Conservation (phyloP, 2,797 vertebrate species). For the Brotogeris chrysoptera region DNA sequence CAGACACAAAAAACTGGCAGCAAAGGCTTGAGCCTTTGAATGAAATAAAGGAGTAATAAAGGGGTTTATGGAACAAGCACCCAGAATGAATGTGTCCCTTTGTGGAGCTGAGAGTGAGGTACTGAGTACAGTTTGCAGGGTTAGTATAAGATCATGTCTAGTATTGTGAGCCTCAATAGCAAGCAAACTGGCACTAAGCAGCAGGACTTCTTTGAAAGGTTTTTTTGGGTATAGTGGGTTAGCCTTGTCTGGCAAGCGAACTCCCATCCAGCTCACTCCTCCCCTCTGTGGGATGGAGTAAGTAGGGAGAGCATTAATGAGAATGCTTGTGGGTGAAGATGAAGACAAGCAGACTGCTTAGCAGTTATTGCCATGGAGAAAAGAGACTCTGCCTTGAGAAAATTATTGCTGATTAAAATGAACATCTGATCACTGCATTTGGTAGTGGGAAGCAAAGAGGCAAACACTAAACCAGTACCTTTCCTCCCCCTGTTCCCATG, state of each 20-base stretch:
- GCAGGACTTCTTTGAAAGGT: not conserved
- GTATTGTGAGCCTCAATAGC: not conserved
- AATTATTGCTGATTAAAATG: not conserved
- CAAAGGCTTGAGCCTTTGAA: not conserved
- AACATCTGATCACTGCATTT: not conserved
- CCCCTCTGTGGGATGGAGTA: not conserved
- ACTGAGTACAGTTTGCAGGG: not conserved
- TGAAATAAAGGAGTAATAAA: accelerated
- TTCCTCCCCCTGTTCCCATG: not conserved
- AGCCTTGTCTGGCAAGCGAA: not conserved
- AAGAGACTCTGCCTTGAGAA: not conserved
- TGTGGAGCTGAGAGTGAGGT: not conserved
- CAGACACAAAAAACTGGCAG: not conserved
- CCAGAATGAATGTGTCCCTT: not conserved
- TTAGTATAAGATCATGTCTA: not conserved
- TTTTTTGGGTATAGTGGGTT: not conserved
- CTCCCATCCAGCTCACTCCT: not conserved
- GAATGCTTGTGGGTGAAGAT: not conserved
- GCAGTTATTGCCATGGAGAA: not conserved
- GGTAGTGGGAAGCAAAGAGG: not conserved
- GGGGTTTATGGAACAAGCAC: not conserved
- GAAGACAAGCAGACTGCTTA: not conserved
- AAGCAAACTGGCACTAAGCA: not conserved
- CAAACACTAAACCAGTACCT: not conserved
- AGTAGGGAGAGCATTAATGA: not conserved